Percentiles rank a stretch among this genome's conserved stretches.
phyloP scores from a whole-genome alignment of 2,797 vertebrate genomes.

The Enteromius thamalakanensis region DNA sequence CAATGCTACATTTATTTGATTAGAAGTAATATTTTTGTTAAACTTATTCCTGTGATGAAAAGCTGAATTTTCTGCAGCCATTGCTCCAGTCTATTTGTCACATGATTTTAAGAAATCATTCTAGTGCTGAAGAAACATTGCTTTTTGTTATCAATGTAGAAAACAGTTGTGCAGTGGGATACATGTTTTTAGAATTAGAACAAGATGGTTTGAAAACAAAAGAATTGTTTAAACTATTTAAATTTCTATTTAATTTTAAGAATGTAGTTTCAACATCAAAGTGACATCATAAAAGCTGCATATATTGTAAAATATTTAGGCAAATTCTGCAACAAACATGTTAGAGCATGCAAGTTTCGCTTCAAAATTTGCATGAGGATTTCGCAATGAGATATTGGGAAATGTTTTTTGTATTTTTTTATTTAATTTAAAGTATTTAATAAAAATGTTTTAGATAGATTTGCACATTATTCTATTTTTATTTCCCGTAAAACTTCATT shows the following conservation, averaged over 20 bases:
- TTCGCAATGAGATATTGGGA: background rate
- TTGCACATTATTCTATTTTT: background rate
- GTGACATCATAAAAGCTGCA: background rate
- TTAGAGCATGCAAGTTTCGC: background rate
- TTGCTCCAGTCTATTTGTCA: background rate
- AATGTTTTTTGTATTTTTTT: background rate
- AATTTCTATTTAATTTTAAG: background rate
- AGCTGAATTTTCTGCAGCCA: background rate
- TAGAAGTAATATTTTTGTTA: background rate
- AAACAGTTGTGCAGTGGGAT: background rate
- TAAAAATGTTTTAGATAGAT: background rate
- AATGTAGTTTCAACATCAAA: background rate
- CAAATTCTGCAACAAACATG: background rate
- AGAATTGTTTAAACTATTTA: too few species aligned
- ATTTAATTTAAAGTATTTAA: background rate
- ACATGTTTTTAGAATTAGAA: background rate
- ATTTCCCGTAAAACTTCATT: background rate
- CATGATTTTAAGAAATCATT: slow-evolving; percentile 1
- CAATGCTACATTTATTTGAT: slow-evolving; percentile 2
- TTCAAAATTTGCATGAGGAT: background rate
- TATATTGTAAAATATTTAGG: background rate
- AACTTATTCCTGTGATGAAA: background rate
- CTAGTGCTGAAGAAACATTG: background rate
- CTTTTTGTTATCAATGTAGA: background rate
- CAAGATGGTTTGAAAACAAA: background rate